Evolutionary conservation across 2,113 vertebrate genomes (phyloP).

Genomic region (Salvelinus sp.): DNA sequence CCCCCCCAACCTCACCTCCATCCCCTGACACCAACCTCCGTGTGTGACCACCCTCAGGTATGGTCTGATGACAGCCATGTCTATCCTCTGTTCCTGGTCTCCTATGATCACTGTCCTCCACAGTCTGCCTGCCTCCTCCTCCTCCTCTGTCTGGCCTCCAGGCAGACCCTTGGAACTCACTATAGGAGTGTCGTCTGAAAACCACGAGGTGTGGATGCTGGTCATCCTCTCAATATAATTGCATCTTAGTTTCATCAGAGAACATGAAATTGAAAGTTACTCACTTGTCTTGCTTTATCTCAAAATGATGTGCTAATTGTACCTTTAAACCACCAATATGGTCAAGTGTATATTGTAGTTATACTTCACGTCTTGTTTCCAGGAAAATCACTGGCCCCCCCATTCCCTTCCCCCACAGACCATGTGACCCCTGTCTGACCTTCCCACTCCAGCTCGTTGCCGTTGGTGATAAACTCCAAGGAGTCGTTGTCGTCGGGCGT

Average conservation of each 20-base stretch:
- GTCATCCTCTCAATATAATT: not conserved
- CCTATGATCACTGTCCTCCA: conserved; percentile 96
- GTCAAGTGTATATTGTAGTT: no score
- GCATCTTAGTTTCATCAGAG: not conserved
- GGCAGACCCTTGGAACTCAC: conserved; percentile 84
- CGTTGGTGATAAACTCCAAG: conserved; percentile 90
- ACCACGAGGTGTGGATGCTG: not conserved
- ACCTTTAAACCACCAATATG: no score
- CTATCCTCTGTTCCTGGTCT: conserved; percentile 94
- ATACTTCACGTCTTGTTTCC: no score
- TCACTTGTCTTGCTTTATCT: not conserved
- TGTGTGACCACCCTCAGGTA: conserved; percentile 95
- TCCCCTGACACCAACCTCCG: conserved; percentile 75
- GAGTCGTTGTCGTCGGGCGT: conserved; percentile 96
- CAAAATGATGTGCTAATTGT: not conserved
- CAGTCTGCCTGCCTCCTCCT: conserved; percentile 80
- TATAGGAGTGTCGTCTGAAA: conserved; percentile 90
- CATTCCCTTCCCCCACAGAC: no score
- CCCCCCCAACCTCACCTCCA: conserved; percentile 2
- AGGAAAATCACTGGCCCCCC: no score
- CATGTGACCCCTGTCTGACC: conserved; percentile 70
- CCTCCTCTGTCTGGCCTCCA: conserved; percentile 73
- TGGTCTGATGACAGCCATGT: conserved; percentile 95
- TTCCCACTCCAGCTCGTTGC: conserved; percentile 97
- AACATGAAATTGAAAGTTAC: not conserved